These are phyloP conservation scores for Oxyura jamaicensis DNA, from an alignment of 2,113 vertebrate species.

Conservation along the genomic window DNA sequence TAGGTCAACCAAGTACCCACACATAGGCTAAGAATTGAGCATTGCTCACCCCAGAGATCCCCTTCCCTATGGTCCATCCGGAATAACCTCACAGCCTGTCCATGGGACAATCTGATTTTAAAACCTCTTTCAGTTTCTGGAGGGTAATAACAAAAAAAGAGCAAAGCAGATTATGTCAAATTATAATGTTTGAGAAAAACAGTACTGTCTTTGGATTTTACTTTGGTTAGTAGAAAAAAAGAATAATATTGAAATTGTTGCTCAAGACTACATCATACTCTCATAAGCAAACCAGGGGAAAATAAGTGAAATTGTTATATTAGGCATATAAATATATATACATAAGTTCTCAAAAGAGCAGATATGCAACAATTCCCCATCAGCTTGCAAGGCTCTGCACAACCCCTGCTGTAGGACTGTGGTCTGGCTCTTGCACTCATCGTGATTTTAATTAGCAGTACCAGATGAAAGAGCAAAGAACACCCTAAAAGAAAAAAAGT, in stretches of 20 bases:
- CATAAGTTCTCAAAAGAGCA: background rate
- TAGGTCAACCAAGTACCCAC: background rate
- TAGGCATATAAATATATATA: background rate
- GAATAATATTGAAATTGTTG: background rate
- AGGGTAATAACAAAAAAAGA: background rate
- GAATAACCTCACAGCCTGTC: background rate
- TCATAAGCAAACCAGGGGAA: background rate
- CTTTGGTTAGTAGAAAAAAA: background rate
- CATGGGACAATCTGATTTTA: background rate
- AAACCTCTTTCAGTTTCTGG: background rate
- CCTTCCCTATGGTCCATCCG: background rate
- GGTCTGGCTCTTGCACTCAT: background rate
- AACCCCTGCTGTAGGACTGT: background rate
- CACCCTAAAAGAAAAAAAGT: background rate
- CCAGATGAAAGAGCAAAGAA: background rate
- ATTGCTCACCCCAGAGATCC: background rate
- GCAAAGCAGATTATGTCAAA: background rate
- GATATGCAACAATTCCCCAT: background rate
- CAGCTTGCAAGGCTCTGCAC: background rate
- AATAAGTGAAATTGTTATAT: background rate
- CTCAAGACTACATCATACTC: background rate
- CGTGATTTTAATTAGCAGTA: background rate
- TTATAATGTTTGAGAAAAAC: accelerated
- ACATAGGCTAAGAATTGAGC: accelerated
- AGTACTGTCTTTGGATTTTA: background rate